These are phyloP conservation scores for Tenrec ecaudatus DNA, from an alignment of 2,113 vertebrate genomes.

Conservation along the genomic window DNA sequence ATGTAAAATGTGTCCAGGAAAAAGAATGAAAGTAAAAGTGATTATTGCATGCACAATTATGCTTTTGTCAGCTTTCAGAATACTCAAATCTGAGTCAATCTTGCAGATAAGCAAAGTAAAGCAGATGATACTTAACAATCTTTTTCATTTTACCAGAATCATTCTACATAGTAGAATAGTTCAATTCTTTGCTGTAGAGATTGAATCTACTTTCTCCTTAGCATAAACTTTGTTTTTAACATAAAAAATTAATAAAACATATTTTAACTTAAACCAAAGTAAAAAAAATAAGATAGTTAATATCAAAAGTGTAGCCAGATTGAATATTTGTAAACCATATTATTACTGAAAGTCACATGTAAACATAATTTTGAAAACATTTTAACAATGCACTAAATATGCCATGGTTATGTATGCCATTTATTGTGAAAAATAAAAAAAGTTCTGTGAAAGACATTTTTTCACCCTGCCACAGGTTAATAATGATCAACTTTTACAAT, in stretches of 20 bases:
- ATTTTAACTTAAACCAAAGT: background rate
- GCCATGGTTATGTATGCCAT: background rate
- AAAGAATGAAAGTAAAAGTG: slow-evolving; percentile 23
- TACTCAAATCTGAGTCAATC: slow-evolving; percentile 9
- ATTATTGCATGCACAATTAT: slow-evolving; percentile 29
- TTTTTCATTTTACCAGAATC: background rate
- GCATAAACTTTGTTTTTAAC: background rate
- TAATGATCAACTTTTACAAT: background rate
- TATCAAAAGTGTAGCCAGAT: background rate
- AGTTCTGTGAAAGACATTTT: background rate
- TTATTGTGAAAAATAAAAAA: background rate
- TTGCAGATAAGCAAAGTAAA: background rate
- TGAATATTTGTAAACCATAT: background rate
- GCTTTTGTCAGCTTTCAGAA: slow-evolving; percentile 14
- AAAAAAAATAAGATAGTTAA: background rate
- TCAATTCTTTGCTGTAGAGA: slow-evolving; percentile 31
- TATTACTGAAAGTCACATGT: background rate
- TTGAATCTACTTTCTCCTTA: background rate
- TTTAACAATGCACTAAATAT: background rate
- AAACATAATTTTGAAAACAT: background rate
- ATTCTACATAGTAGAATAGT: background rate
- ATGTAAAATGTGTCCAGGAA: slow-evolving; percentile 32
- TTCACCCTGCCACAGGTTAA: background rate
- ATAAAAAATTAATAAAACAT: background rate
- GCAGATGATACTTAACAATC: slow-evolving; percentile 2